These are phyloP conservation scores for Daphoenositta chrysoptera DNA, from an alignment of 2,113 vertebrate species.

Conservation along the genomic window DNA sequence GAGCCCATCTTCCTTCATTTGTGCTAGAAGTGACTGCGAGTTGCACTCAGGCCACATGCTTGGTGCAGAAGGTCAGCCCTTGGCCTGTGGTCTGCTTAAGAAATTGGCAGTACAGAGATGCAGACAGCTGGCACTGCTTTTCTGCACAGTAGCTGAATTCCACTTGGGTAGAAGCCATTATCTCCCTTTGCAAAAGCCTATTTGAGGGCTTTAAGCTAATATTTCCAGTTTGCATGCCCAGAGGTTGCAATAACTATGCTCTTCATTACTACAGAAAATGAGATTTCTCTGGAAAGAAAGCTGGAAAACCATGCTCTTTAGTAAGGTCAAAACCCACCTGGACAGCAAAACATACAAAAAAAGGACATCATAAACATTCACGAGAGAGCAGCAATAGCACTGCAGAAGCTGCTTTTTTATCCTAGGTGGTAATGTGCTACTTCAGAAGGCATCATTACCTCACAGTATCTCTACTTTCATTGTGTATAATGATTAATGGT, in stretches of 20 bases:
- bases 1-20: not conserved
- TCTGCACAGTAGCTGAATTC: not conserved
- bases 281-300: not conserved
- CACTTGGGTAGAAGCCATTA: not conserved
- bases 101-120: not conserved
- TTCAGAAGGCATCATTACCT: conserved; percentile 30
- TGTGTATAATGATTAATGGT: conserved; percentile 56
- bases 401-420: not conserved
- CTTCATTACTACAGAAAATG: not conserved
- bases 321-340: not conserved
- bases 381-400: not conserved
- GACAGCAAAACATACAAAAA: not conserved
- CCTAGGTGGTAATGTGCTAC: not conserved
- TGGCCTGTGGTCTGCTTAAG: not conserved
- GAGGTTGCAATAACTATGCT: not conserved
- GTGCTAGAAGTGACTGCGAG: not conserved
- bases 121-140: not conserved
- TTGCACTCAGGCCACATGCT: not conserved
- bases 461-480: conserved; percentile 45
- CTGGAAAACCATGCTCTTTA: not conserved
- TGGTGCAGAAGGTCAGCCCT: not conserved
- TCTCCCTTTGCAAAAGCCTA: not conserved
- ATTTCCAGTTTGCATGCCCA: not conserved
- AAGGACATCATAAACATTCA: not conserved
- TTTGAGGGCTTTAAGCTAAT: not conserved